Conservation (phyloP, 1,140 invertebrate species). For the Aricia agestis region DNA sequence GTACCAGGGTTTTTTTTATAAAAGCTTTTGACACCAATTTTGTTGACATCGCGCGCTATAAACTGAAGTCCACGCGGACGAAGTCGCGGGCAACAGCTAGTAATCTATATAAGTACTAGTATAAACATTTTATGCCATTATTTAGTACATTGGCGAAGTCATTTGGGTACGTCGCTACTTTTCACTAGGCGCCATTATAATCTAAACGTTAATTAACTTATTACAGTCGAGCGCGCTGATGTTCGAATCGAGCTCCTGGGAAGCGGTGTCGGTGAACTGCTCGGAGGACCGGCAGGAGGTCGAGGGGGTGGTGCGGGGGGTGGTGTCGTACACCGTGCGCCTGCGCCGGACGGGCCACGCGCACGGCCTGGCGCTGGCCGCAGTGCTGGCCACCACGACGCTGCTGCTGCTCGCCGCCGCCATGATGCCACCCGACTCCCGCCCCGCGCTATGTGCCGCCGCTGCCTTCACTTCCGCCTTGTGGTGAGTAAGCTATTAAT, state of each 20-base stretch:
- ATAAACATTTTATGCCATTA: too few species aligned
- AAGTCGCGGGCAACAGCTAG: too few species aligned
- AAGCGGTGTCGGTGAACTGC: constrained; percentile 36
- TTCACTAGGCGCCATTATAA: not conserved
- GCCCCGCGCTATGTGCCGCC: constrained; percentile 41
- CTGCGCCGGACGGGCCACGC: constrained; percentile 46
- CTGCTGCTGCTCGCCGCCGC: constrained; percentile 41
- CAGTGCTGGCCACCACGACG: constrained; percentile 34
- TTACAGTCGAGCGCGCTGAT: constrained; percentile 36
- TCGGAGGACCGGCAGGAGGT: constrained; percentile 14
- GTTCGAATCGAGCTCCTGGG: constrained; percentile 51
- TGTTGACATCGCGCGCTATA: too few species aligned
- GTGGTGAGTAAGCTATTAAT: constrained; percentile 34
- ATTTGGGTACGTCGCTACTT: not conserved
- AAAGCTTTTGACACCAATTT: too few species aligned
- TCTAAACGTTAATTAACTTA: not conserved
- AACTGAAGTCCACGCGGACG: too few species aligned
- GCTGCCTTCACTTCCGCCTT: constrained; percentile 43
- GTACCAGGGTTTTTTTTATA: too few species aligned
- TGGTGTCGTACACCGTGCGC: constrained; percentile 36
- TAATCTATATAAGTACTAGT: too few species aligned
- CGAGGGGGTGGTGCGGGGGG: constrained; percentile 28
- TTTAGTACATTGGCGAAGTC: too few species aligned
- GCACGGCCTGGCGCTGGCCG: constrained; percentile 36
- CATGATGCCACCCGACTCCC: constrained; percentile 39